Evolutionary conservation across 2,113 vertebrate genomes (phyloP), one percentile per base, ranked within the genome.

Genomic region (Callocephalon fimbriatum): DNA sequence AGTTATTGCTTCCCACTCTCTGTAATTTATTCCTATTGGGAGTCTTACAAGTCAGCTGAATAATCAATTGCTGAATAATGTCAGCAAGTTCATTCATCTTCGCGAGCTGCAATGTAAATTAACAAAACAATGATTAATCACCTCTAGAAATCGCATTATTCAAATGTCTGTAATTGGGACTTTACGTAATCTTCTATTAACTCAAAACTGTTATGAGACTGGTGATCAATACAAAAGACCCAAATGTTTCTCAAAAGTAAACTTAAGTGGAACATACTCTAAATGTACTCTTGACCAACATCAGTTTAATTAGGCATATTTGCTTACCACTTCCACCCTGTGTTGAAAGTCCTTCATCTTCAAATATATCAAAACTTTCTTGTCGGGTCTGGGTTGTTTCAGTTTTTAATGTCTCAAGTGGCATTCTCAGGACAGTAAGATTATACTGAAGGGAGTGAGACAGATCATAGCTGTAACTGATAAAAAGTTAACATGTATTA

Each of bases 361-460:
- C 99, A 98, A 99, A 99, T 98, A 99, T 99, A 97, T 99, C 99
- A 66, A 99, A 99, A 98, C 99, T 98, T 90, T 99, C 99, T 86
- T 99, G 99, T 56, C 98, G 98, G 48, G 95, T 97, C 85, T 98
- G 98, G 6, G 95, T 92, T 17, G 97, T 98, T 96, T 99, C 98
- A 45, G 94, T 97, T 95, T 98, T 98, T 73, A 99, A 97, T 76
- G 96, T 97, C 66, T 99, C 99, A 96, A 98, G 98, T 9, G 99
- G 98, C 96, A 99, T 98, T 95, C 98, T 98, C 90, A 99, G 97
- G 84, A 99, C 90, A 85, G 99, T 99, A 90, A 99, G 98, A 97
- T 99, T 99, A 97, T 99, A 99, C 90, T 99, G 99, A 97, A 99
- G 99, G 10, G 99, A 99, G 95, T 99, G 99, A 97, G 99, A 99